Evolutionary conservation across 2,113 vertebrate species (phyloP).

Genomic region (Misgurnus mizolepis): DNA sequence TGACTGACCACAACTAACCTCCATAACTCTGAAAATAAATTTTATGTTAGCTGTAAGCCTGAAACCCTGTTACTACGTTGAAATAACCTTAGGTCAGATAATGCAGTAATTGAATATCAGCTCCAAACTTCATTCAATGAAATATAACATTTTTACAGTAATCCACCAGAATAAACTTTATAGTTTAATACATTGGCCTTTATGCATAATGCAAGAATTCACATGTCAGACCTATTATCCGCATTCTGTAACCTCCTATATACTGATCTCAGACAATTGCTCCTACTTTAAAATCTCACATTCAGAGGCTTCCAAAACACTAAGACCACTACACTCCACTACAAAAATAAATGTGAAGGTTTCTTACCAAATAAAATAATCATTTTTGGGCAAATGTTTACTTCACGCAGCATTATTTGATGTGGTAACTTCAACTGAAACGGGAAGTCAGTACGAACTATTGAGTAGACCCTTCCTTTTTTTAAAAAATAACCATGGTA

Average conservation of each 20-base stretch:
- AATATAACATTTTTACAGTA: background rate
- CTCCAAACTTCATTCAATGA: too few relatives aligned
- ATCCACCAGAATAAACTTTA: background rate
- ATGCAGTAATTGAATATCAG: background rate
- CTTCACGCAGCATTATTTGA: too few relatives aligned
- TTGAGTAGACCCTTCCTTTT: too few relatives aligned
- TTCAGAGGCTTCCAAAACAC: too few relatives aligned
- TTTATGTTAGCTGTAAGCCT: background rate
- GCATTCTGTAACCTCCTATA: background rate
- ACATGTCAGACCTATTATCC: background rate
- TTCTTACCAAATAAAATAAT: too few relatives aligned
- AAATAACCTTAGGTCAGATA: background rate
- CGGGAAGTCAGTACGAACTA: too few relatives aligned
- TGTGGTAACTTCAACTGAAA: too few relatives aligned
- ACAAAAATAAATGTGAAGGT: too few relatives aligned
- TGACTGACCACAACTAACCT: background rate
- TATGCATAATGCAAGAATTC: background rate
- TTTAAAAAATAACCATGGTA: too few relatives aligned
- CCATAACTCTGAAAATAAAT: conserved; percentile 9
- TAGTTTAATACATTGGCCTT: background rate
- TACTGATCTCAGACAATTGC: background rate
- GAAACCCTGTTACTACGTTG: background rate
- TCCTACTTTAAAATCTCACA: background rate
- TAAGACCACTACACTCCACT: too few relatives aligned
- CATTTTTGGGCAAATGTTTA: too few relatives aligned